A percentile compares a stretch with the other conserved stretches of the same genome.
These are phyloP conservation scores for Athalia circularis DNA, from an alignment of 2,888 invertebrate species.

Conservation along the genomic window DNA sequence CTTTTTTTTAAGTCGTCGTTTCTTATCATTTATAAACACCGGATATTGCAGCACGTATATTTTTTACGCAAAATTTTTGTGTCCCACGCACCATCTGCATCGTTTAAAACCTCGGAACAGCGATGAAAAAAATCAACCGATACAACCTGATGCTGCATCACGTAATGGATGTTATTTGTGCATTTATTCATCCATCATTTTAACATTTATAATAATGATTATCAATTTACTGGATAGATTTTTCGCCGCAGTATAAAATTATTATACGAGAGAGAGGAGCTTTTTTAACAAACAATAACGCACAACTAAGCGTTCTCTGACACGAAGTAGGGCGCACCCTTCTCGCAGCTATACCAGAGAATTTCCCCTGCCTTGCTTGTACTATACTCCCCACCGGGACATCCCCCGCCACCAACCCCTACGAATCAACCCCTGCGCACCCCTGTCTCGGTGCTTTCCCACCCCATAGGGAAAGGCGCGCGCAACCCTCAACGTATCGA, in stretches of 20 bases:
- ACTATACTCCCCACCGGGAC: constrained; percentile 33
- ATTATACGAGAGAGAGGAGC: no score
- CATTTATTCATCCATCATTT: no score
- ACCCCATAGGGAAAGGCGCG: constrained; percentile 51
- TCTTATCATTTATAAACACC: no score
- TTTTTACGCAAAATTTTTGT: background rate
- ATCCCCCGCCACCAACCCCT: constrained; percentile 41
- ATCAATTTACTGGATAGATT: no score
- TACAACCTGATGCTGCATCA: background rate
- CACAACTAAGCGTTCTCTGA: constrained; percentile 52
- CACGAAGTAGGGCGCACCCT: constrained; percentile 71
- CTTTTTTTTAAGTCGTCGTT: no score
- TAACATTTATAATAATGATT: no score
- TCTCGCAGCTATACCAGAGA: constrained; percentile 54
- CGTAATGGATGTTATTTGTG: background rate
- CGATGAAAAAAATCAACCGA: background rate
- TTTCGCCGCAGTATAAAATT: background rate
- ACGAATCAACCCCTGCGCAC: constrained; percentile 51
- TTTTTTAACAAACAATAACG: constrained; percentile 32
- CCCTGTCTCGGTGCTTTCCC: constrained; percentile 52
- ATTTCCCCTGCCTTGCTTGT: constrained; percentile 45
- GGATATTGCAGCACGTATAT: background rate
- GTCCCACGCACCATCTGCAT: background rate
- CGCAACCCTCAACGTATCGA: constrained; percentile 66
- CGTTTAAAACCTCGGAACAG: background rate